These are phyloP conservation scores for Metacarcinus magister DNA, from an alignment of 2,888 invertebrate genomes.

Conservation along the genomic window DNA sequence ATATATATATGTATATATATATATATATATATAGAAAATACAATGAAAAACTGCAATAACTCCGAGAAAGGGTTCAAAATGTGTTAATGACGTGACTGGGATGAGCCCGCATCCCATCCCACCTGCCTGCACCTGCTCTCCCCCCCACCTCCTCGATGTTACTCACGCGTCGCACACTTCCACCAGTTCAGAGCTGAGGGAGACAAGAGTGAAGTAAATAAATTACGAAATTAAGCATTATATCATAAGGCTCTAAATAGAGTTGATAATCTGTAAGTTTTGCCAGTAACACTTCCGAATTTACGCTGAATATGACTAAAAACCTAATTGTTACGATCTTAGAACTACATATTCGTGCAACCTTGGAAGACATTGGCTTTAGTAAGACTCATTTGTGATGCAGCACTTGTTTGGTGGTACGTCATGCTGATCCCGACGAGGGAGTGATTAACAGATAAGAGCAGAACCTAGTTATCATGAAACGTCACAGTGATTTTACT, in stretches of 20 bases:
- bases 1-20: neutral
- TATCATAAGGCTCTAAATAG: neutral
- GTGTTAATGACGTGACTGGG: constrained; percentile 35
- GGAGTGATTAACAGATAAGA: neutral
- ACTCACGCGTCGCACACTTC: neutral
- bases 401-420: neutral
- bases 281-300: neutral
- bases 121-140: constrained; percentile 7
- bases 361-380: neutral
- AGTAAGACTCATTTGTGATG: neutral
- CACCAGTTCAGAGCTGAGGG: neutral
- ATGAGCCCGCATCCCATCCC: constrained; percentile 7
- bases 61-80: neutral
- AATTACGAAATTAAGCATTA: neutral
- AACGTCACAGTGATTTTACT: too few relatives aligned
- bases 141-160: neutral
- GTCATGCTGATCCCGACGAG: neutral
- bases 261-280: neutral
- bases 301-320: neutral
- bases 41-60: neutral
- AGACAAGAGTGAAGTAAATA: neutral
- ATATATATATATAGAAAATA: neutral
- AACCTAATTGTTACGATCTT: neutral
- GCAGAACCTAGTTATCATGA: neutral
- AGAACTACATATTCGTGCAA: neutral